phyloP scores from a whole-genome alignment of 1,140 invertebrate species.

The Diorhabda carinulata region DNA sequence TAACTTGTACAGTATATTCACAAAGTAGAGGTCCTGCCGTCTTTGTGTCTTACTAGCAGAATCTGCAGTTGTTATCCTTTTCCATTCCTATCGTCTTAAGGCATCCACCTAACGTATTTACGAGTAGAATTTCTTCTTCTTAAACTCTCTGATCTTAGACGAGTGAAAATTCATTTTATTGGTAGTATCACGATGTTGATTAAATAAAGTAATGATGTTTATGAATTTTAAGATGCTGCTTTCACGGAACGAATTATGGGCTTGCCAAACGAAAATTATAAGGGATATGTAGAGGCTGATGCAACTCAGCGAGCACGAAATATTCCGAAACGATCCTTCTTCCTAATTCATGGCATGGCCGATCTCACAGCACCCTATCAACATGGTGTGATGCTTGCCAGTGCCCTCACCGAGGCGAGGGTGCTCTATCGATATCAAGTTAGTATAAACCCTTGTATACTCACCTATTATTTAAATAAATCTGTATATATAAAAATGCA shows the following conservation, averaged over 20 bases:
- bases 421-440: slow-evolving; percentile 91
- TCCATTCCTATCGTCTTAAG: too few species aligned
- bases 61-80: too few species aligned
- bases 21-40: too few species aligned
- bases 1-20: too few species aligned
- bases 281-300: slow-evolving; percentile 89
- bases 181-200: neutral
- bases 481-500: too few species aligned
- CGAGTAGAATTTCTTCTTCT: too few species aligned
- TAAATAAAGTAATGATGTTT: neutral
- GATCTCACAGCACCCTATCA: slow-evolving; percentile 90
- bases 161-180: too few species aligned
- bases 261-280: slow-evolving; percentile 81
- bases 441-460: slow-evolving; percentile 15
- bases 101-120: too few species aligned
- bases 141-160: too few species aligned
- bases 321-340: slow-evolving; percentile 79
- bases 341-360: slow-evolving; percentile 84
- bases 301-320: slow-evolving; percentile 79
- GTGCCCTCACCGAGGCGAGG: slow-evolving; percentile 78
- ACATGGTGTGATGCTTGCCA: slow-evolving; percentile 82
- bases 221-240: slow-evolving; percentile 72
- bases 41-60: too few species aligned
- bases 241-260: slow-evolving; percentile 92
- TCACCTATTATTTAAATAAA: neutral